These are phyloP conservation scores for Limnephilus marmoratus DNA, from an alignment of 2,888 invertebrate genomes.

Conservation along the genomic window DNA sequence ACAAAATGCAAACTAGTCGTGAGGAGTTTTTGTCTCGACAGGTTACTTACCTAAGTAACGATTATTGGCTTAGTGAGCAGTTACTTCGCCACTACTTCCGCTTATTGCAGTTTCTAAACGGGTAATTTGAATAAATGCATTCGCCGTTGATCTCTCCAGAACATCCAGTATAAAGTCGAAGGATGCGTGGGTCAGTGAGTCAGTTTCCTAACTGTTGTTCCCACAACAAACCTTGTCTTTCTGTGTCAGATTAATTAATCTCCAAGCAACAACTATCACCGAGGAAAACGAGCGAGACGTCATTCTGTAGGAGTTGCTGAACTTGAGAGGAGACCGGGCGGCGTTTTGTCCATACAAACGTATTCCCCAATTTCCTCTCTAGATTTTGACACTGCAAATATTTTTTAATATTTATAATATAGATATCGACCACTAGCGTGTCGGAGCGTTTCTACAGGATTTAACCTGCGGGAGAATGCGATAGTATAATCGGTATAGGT, in stretches of 20 bases:
- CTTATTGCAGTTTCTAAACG: not conserved
- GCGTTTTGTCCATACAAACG: too few species aligned
- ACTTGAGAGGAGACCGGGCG: not conserved
- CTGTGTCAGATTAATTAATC: slow-evolving; percentile 44
- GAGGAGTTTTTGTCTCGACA: not conserved
- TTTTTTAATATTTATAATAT: too few species aligned
- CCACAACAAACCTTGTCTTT: slow-evolving; percentile 38
- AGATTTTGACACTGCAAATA: too few species aligned
- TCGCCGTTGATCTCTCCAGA: slow-evolving; percentile 18
- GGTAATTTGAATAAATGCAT: not conserved
- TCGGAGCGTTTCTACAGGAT: too few species aligned
- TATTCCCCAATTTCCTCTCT: too few species aligned
- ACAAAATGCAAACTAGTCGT: not conserved
- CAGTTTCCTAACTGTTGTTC: slow-evolving; percentile 22
- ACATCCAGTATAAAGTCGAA: not conserved
- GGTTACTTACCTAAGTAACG: not conserved
- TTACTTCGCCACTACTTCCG: not conserved
- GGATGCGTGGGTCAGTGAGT: slow-evolving; percentile 36
- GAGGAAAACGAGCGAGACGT: slow-evolving; percentile 11
- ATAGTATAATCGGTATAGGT: too few species aligned
- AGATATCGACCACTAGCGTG: too few species aligned
- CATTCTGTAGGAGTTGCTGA: slow-evolving; percentile 30
- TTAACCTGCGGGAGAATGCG: too few species aligned
- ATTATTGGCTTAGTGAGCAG: not conserved
- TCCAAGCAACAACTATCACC: slow-evolving; percentile 8